A percentile compares a stretch with the other conserved stretches of the same genome.
These are phyloP conservation scores for Aphaenogaster floridana DNA, from an alignment of 1,140 invertebrate genomes.

Conservation along the genomic window DNA sequence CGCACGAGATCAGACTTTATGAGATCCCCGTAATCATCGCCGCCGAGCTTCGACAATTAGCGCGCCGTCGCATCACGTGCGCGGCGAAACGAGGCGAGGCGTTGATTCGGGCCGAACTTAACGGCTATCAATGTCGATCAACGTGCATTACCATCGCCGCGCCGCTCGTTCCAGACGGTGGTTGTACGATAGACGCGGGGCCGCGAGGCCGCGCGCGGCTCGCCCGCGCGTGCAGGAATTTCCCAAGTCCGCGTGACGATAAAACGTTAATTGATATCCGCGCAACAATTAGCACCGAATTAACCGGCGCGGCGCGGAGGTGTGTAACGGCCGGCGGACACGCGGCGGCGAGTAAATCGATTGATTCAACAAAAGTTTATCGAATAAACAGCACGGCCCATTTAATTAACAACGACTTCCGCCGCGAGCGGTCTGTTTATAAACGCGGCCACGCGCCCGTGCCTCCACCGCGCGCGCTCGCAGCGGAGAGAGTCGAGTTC, in stretches of 20 bases:
- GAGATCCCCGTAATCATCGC: neutral
- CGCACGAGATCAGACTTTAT: neutral
- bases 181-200: neutral
- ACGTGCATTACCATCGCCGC: slow-evolving; percentile 28
- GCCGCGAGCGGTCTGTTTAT: slow-evolving; percentile 61
- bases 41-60: slow-evolving; percentile 26
- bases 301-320: slow-evolving; percentile 30
- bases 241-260: slow-evolving; percentile 58
- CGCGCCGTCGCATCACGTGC: slow-evolving; percentile 51
- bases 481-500: slow-evolving; percentile 16
- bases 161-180: slow-evolving; percentile 22
- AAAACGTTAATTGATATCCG: slow-evolving; percentile 62
- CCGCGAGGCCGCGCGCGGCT: neutral
- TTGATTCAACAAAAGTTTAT: slow-evolving; percentile 70
- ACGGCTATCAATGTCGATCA: slow-evolving; percentile 58
- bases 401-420: slow-evolving; percentile 68
- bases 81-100: slow-evolving; percentile 38
- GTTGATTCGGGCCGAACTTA: slow-evolving; percentile 53
- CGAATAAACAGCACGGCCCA: slow-evolving; percentile 63
- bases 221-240: slow-evolving; percentile 35
- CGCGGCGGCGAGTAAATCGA: slow-evolving; percentile 36
- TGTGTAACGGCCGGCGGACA: slow-evolving; percentile 55
- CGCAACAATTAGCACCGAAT: slow-evolving; percentile 61
- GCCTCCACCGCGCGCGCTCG: neutral
- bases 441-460: slow-evolving; percentile 1